These are phyloP conservation scores for Channa striata DNA, from an alignment of 2,797 vertebrate species.

Conservation along the genomic window DNA sequence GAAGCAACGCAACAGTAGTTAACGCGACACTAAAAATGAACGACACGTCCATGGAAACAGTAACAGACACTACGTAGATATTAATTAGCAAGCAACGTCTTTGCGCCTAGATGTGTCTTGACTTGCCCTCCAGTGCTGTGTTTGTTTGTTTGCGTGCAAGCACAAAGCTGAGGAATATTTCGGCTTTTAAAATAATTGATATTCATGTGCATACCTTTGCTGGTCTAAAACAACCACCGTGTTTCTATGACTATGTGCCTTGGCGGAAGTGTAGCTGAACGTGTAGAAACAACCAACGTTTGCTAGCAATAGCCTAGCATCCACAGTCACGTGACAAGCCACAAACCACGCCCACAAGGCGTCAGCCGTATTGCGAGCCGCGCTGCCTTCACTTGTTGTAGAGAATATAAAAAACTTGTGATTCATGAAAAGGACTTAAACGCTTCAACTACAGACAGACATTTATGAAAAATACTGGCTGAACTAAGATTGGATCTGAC, in stretches of 20 bases:
- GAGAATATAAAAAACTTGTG: background rate
- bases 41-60: background rate
- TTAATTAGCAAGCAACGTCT: constrained; percentile 52
- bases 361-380: constrained; percentile 25
- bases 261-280: background rate
- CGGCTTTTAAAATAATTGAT: accelerated
- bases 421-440: too few relatives aligned
- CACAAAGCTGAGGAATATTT: background rate
- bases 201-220: background rate
- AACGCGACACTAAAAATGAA: background rate
- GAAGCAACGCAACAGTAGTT: background rate
- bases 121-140: constrained; percentile 3
- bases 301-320: constrained; percentile 32
- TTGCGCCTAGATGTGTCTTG: constrained; percentile 30
- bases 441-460: too few relatives aligned
- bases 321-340: constrained; percentile 24
- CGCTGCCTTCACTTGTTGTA: constrained; percentile 14
- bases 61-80: constrained; percentile 4
- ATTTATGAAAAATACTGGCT: too few relatives aligned
- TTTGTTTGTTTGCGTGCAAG: background rate
- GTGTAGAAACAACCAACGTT: background rate
- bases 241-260: background rate
- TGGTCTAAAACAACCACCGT: background rate
- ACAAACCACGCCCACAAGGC: constrained; percentile 52
- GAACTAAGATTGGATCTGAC: too few relatives aligned